A percentile compares a stretch with the other conserved stretches of the same genome.
phyloP scores from a whole-genome alignment of 2,888 invertebrate genomes.

The Argynnis bischoffii region DNA sequence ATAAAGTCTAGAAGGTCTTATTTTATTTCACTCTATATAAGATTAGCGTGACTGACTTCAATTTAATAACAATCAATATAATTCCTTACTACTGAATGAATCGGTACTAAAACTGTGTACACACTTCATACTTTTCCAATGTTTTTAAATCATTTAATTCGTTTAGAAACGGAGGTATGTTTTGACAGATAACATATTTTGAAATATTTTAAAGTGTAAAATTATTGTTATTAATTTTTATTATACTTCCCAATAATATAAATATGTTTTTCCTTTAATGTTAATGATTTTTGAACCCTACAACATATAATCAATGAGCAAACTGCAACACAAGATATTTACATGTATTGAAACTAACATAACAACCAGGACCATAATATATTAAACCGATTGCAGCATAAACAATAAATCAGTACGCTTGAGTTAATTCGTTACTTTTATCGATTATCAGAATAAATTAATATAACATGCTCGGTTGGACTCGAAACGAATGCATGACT shows the following conservation, averaged over 20 bases:
- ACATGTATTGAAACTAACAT: neutral
- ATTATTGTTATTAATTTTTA: no score
- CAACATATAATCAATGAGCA: no score
- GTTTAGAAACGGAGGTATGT: no score
- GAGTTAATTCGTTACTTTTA: constrained; percentile 29
- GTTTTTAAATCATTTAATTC: no score
- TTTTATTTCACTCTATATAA: neutral
- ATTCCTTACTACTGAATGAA: constrained; percentile 6
- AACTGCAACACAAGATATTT: no score
- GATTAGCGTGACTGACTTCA: constrained; percentile 26
- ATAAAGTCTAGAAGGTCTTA: constrained; percentile 10
- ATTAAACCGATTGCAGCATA: constrained; percentile 15
- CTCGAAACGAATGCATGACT: constrained; percentile 17
- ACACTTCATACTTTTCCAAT: no score
- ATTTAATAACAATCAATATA: constrained; percentile 26
- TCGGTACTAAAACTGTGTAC: no score
- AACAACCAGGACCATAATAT: neutral
- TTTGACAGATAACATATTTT: no score
- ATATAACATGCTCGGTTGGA: constrained; percentile 25
- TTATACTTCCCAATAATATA: no score
- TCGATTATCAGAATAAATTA: constrained; percentile 31
- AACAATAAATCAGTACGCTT: constrained; percentile 18
- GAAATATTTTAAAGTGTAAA: no score
- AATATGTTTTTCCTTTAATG: no score
- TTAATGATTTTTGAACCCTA: no score